Evolutionary conservation across 2,113 vertebrate genomes (phyloP).

Genomic region (Isichthys henryi): DNA sequence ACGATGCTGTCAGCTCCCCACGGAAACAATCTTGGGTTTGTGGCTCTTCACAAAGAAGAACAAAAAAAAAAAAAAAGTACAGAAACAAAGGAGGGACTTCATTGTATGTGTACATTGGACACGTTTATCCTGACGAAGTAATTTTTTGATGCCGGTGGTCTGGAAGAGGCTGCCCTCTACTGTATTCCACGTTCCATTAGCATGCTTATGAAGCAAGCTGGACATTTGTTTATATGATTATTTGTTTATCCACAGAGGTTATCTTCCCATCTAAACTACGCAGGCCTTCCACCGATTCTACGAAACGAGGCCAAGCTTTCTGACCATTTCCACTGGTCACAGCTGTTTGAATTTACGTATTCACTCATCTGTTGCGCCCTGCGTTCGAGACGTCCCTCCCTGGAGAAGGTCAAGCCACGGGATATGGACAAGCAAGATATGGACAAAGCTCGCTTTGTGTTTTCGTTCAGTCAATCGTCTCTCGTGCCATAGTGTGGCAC

Average conservation of each 20-base stretch:
- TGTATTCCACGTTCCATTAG: slow-evolving; percentile 35
- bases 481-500: too few species aligned
- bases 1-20: neutral
- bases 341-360: neutral
- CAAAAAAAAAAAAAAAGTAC: neutral
- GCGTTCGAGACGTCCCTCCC: neutral
- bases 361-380: neutral
- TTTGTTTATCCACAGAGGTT: slow-evolving; percentile 30
- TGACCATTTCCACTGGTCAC: neutral
- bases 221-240: slow-evolving; percentile 44
- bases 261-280: neutral
- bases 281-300: neutral
- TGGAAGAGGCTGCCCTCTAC: slow-evolving; percentile 35
- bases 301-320: neutral
- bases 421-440: neutral
- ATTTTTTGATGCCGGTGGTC: neutral
- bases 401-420: neutral
- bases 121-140: neutral
- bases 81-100: neutral
- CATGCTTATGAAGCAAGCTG: slow-evolving; percentile 29
- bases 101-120: neutral
- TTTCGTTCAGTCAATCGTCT: neutral
- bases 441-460: neutral
- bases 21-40: slow-evolving; percentile 10
- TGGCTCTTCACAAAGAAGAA: slow-evolving; percentile 15